These are phyloP conservation scores for Vidua chalybeata DNA, from an alignment of 2,113 vertebrate species.

Conservation along the genomic window DNA sequence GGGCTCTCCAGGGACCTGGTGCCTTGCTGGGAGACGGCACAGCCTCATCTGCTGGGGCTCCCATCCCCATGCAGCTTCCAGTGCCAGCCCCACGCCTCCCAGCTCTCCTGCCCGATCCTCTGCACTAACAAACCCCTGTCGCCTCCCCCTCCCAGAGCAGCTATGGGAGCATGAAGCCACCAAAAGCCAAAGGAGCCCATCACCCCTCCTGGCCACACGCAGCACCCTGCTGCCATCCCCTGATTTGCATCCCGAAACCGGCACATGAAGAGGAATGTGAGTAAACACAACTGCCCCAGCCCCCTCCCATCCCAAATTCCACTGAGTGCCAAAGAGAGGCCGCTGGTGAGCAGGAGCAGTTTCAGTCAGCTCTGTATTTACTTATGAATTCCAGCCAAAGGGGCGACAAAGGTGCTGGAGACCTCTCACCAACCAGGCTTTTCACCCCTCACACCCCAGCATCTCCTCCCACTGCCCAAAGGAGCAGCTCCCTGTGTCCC, in stretches of 20 bases:
- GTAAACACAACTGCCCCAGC: neutral
- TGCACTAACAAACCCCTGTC: neutral
- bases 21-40: neutral
- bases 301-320: neutral
- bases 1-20: neutral
- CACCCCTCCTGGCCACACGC: neutral
- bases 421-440: neutral
- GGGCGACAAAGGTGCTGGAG: neutral
- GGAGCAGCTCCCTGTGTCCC: neutral
- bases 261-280: neutral
- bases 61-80: neutral
- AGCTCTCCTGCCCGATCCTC: neutral
- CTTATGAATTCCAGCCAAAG: conserved; percentile 27
- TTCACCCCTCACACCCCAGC: neutral
- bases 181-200: neutral
- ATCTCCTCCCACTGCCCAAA: neutral
- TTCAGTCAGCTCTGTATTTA: neutral
- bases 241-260: neutral
- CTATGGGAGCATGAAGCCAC: neutral
- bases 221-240: rapidly evolving
- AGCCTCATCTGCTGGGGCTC: neutral
- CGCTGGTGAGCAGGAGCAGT: neutral
- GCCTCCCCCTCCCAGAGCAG: rapidly evolving
- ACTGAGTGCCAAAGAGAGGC: rapidly evolving
- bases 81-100: neutral